Base-by-base conservation (phyloP, 2,888 invertebrate genomes). In the Halocaridina rubra region DNA sequence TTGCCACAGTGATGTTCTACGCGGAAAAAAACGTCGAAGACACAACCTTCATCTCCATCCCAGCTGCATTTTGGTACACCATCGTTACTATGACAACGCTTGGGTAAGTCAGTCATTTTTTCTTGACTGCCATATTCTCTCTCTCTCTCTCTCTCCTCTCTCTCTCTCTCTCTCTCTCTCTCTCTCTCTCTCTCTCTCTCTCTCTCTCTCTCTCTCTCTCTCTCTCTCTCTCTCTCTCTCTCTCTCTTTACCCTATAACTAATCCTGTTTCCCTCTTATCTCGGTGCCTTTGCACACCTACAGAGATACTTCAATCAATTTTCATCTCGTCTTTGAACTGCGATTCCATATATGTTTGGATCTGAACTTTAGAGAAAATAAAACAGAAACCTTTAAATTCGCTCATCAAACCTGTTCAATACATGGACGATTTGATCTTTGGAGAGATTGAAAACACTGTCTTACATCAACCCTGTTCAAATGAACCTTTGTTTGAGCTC, bases 1-100 rank as follows among this genome's bases (percentile, higher is more conserved):
- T 99, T 92, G 99, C 99, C 88, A 99, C 99, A 59, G 98, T 99
- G 90, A 99, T 99, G 98, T 99, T 98, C 93, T 99, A 99, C 93
- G 98, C 99, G 77, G 99, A 99, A 93, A 99, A 99, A 93, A 98
- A 98, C 91, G 98, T 98, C 89, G 95, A 95, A 90, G 95, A 96
- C 90, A 99, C 99, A 81, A 96, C 96, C 92, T 99, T 99, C 93
- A 99, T 98, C 88, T 98, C 98, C 91, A 99, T 99, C 93, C 99
- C 99, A 86, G 98, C 98, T 81, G 98, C 99, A 89, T 99, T 99
- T 92, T 99, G 99, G 99, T 99, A 99, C 93, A 99, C 99, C 91
- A 99, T 99, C 91, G 99, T 99, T 91, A 99, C 99, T 89, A 99
- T 99, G 98, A 99, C 99, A 86, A 99, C 99, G 75, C 92, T 99